Evolutionary conservation across 2,797 vertebrate species (phyloP), one percentile per base, ranked within the genome.

Genomic region (Chiroxiphia lanceolata): DNA sequence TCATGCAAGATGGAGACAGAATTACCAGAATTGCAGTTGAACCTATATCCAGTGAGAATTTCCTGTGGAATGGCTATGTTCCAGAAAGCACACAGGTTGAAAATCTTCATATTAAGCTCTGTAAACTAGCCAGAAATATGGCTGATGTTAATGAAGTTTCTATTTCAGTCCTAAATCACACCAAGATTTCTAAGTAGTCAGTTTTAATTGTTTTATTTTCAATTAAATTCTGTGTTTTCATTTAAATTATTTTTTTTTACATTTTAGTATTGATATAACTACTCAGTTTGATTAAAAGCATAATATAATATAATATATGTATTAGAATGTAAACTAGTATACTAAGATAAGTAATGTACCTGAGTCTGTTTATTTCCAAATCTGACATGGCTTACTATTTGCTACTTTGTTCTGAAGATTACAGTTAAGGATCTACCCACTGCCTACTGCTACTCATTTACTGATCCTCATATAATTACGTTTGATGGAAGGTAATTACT

Each of bases 401-500:
- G 42, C 83, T 78, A 76, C 57, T 96, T 97, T 97, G 5, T 72
- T 97, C 97, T 97, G 44, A 97, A 99, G 99, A 98, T 99, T 90
- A 98, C 65, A 15, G 98, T 99, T 61, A 98, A 88, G 74, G 98
- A 99, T 57, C 95, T 98, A 19, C 98, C 98, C 20, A 97, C 98
- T 79, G 98, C 98, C 13, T 98, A 98, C 92, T 99, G 98, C 97
- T 99, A 98, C 95, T 98, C 98, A 75, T 99, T 99, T 97, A 99
- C 98, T 56, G 99, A 99, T 82, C 98, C 99, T 90, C 99, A 99
- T 95, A 96, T 99, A 16, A 98, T 99, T 97, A 99, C 98, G 10
- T 99, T 99, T 97, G 99, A 99, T 97, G 99, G 98, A 97, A 99
- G 98, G 98, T 99, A 99, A 98, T 93, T 60, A 81, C 25, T 85